Percentiles rank a stretch among this genome's conserved stretches.
phyloP scores from a whole-genome alignment of 2,113 vertebrate genomes.

The Struthio camelus region DNA sequence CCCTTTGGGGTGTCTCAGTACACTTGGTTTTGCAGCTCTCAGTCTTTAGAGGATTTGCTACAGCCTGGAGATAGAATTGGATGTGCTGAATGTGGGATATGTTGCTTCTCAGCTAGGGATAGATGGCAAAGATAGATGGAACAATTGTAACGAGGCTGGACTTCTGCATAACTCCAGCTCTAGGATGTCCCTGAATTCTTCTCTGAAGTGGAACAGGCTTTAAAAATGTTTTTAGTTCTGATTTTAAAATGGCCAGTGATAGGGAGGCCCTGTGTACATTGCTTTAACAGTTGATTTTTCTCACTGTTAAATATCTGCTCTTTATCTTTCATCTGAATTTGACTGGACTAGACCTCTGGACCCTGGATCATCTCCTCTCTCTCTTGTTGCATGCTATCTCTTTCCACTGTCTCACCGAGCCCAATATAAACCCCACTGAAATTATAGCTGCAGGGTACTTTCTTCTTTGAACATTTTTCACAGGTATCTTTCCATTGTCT shows the following conservation, averaged over 20 bases:
- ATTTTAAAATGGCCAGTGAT: neutral
- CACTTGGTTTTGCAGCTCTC: no score
- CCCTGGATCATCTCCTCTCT: neutral
- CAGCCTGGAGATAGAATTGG: no score
- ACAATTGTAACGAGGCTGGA: neutral
- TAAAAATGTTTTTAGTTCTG: neutral
- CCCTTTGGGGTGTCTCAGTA: neutral
- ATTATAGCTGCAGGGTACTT: neutral
- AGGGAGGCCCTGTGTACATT: neutral
- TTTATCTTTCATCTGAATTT: neutral
- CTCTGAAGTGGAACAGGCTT: neutral
- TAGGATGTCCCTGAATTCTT: fast-evolving
- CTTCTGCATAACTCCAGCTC: neutral
- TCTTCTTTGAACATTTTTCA: neutral
- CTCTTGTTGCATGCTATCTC: neutral
- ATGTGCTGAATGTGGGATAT: no score
- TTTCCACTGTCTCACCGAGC: neutral
- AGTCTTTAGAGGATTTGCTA: no score
- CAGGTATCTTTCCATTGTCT: fast-evolving
- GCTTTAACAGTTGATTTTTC: no score
- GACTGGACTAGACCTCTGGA: neutral
- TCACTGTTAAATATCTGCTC: neutral
- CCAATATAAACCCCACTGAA: neutral
- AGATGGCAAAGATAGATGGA: no score
- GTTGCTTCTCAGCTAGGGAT: no score